Evolutionary conservation across 2,113 vertebrate genomes (phyloP).

Genomic region (Echinops telfairi): DNA sequence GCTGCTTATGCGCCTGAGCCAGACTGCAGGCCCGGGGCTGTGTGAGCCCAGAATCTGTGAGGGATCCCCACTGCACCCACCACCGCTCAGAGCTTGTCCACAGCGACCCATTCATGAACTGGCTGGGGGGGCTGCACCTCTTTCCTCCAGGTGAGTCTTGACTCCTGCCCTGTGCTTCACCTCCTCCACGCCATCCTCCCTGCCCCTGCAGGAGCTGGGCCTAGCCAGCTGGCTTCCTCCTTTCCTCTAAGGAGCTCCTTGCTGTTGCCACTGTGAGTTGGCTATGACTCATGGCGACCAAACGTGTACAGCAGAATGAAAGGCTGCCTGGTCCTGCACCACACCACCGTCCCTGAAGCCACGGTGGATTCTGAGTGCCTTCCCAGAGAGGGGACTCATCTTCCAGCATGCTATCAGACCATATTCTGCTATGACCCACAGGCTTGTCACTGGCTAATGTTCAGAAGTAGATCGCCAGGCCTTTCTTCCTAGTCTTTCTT

Average conservation of each 20-base stretch:
- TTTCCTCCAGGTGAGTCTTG: background rate
- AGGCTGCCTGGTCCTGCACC: background rate
- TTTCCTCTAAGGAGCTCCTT: rapidly evolving
- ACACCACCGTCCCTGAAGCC: background rate
- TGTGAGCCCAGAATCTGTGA: background rate
- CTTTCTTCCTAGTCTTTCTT: background rate
- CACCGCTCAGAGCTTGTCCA: background rate
- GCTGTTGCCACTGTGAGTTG: background rate
- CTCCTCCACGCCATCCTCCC: too few species aligned
- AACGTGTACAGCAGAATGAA: background rate
- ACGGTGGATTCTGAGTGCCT: background rate
- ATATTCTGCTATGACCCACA: background rate
- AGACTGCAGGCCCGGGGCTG: background rate
- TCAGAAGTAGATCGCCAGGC: background rate
- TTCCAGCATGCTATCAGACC: background rate
- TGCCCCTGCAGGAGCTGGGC: background rate
- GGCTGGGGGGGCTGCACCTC: background rate
- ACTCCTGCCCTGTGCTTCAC: rapidly evolving
- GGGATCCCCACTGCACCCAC: rapidly evolving
- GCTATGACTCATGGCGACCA: background rate
- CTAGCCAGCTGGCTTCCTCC: background rate
- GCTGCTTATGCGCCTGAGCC: too few species aligned
- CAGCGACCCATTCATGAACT: rapidly evolving
- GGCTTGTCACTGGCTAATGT: background rate
- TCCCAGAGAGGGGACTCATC: background rate